These are phyloP conservation scores for Oligia fasciuncula DNA, from an alignment of 2,888 invertebrate genomes.

Conservation along the genomic window DNA sequence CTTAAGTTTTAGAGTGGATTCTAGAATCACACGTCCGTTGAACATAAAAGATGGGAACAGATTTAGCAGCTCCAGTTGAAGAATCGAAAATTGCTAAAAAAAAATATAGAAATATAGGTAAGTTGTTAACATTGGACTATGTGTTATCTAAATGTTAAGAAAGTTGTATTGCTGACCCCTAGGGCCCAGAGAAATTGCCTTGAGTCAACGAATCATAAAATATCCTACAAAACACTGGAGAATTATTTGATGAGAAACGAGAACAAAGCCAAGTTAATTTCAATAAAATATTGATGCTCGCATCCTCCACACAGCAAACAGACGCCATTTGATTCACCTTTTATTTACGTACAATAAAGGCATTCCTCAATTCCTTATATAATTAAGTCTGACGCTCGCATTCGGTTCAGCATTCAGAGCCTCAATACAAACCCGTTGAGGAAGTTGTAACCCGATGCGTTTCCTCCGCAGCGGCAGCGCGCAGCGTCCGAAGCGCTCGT, in stretches of 20 bases:
- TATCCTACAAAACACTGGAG: not conserved
- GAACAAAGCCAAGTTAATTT: conserved; percentile 37
- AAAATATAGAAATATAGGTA: not conserved
- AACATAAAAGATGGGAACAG: not conserved
- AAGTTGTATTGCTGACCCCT: not conserved
- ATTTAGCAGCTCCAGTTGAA: not conserved
- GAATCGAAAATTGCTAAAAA: not conserved
- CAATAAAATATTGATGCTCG: conserved; percentile 44
- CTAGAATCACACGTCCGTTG: not conserved
- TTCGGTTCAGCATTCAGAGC: conserved; percentile 58
- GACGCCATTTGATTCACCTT: conserved; percentile 61
- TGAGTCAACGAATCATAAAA: not conserved
- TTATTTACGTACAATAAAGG: conserved; percentile 57
- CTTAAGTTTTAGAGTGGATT: not conserved
- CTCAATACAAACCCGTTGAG: conserved; percentile 53
- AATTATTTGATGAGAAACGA: not conserved
- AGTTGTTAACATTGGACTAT: not conserved
- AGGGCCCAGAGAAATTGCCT: not conserved
- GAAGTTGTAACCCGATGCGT: conserved; percentile 73
- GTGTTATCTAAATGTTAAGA: not conserved
- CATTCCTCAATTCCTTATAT: conserved; percentile 57
- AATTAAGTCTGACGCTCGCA: conserved; percentile 59
- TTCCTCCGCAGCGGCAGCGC: conserved; percentile 61
- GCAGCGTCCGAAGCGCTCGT: conserved; percentile 54
- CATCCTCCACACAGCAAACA: conserved; percentile 46